Conservation (phyloP, 2,888 invertebrate species). For the Brenthis hecate region DNA sequence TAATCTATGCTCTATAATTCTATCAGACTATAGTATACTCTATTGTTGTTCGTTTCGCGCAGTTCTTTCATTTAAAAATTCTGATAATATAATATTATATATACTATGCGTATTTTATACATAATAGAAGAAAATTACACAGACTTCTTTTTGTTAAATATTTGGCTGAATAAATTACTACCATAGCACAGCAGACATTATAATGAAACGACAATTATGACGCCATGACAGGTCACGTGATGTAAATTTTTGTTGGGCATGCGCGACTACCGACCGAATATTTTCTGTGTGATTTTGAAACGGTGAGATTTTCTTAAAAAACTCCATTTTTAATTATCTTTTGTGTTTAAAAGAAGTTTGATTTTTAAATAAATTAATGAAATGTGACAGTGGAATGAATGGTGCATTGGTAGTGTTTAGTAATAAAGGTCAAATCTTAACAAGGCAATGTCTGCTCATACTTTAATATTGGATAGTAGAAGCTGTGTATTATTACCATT, state of each 20-base stretch:
- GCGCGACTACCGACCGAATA: slow-evolving; percentile 70
- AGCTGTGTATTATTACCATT: slow-evolving; percentile 54
- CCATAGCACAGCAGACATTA: slow-evolving; percentile 25
- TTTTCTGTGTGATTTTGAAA: slow-evolving; percentile 75
- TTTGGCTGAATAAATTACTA: slow-evolving; percentile 14
- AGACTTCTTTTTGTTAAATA: neutral
- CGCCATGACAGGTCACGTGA: slow-evolving; percentile 83
- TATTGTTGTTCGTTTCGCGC: too few relatives aligned
- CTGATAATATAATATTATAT: too few relatives aligned
- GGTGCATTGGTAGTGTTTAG: slow-evolving; percentile 37
- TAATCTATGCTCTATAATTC: too few relatives aligned
- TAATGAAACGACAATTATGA: slow-evolving; percentile 48
- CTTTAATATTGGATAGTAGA: slow-evolving; percentile 59
- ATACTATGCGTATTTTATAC: too few relatives aligned
- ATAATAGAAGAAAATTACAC: too few relatives aligned
- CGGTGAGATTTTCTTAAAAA: slow-evolving; percentile 61
- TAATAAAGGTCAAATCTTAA: slow-evolving; percentile 67
- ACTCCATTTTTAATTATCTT: slow-evolving; percentile 51
- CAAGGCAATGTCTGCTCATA: slow-evolving; percentile 58
- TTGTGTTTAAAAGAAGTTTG: slow-evolving; percentile 46
- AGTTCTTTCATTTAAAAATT: too few relatives aligned
- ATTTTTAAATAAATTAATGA: slow-evolving; percentile 44
- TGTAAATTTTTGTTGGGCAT: slow-evolving; percentile 81
- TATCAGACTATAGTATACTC: too few relatives aligned
- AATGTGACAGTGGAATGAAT: slow-evolving; percentile 56